A percentile compares a stretch with the other conserved stretches of the same genome.
These are phyloP conservation scores for Galeopsomyia nigrocyanea DNA, from an alignment of 2,888 invertebrate species.

Conservation along the genomic window DNA sequence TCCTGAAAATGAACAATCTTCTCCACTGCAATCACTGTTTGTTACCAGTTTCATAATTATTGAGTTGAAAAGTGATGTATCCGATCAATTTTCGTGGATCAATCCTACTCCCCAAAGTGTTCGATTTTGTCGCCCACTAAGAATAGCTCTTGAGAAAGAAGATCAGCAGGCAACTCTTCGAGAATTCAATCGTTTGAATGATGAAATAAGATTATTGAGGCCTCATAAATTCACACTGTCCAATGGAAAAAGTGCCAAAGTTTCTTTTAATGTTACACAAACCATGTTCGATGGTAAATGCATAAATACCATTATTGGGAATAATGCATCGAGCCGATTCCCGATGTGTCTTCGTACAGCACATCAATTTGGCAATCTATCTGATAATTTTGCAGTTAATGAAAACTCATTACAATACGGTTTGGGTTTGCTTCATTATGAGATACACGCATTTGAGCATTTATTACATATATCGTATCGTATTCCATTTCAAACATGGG, in stretches of 20 bases:
- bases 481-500: too few species aligned
- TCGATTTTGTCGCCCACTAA: constrained; percentile 7
- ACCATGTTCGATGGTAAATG: too few species aligned
- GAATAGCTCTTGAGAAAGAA: constrained; percentile 23
- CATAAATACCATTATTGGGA: constrained; percentile 14
- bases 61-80: not conserved
- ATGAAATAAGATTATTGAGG: constrained; percentile 5
- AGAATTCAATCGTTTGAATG: constrained; percentile 10
- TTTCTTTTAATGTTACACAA: constrained; percentile 8
- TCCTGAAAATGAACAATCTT: not conserved
- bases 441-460: too few species aligned
- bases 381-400: too few species aligned
- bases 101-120: constrained; percentile 1
- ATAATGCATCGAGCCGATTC: constrained; percentile 6
- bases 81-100: constrained; percentile 1
- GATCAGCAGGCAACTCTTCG: constrained; percentile 1
- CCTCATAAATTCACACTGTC: constrained; percentile 7
- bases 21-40: constrained; percentile 14
- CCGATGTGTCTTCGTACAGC: constrained; percentile 14
- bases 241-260: constrained; percentile 12
- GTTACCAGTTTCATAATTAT: constrained; percentile 6
- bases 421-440: too few species aligned
- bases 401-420: too few species aligned
- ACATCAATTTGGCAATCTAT: too few species aligned
- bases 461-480: too few species aligned